Conservation (phyloP, 2,888 invertebrate species). For the Cryptocephalus moraei region DNA sequence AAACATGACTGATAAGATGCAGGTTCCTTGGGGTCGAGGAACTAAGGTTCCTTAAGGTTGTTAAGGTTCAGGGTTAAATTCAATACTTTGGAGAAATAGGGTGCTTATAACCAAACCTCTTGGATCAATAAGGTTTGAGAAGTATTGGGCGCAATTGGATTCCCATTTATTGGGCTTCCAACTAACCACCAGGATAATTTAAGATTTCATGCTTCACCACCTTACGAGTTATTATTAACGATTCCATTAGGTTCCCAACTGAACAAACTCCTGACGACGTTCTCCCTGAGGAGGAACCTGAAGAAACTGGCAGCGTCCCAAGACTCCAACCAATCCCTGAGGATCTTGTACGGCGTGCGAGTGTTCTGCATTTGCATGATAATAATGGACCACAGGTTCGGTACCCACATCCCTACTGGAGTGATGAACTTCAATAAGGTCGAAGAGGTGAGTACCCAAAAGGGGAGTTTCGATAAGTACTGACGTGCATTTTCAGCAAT, state of each 20-base stretch:
- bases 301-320: slow-evolving; percentile 36
- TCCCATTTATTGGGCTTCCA: too few relatives aligned
- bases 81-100: too few relatives aligned
- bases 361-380: slow-evolving; percentile 47
- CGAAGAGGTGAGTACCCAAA: slow-evolving; percentile 37
- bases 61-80: too few relatives aligned
- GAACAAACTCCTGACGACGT: slow-evolving; percentile 21
- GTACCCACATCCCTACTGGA: slow-evolving; percentile 40
- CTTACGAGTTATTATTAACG: too few relatives aligned
- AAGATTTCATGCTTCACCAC: too few relatives aligned
- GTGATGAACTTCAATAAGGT: slow-evolving; percentile 42
- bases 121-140: too few relatives aligned
- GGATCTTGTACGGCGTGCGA: slow-evolving; percentile 46
- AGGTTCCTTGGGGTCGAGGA: too few relatives aligned
- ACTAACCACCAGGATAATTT: too few relatives aligned
- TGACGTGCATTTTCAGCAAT: slow-evolving; percentile 22
- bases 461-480: neutral
- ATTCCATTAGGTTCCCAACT: slow-evolving; percentile 19
- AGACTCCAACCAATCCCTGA: slow-evolving; percentile 36
- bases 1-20: neutral
- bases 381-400: slow-evolving; percentile 45
- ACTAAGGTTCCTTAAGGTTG: too few relatives aligned
- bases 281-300: slow-evolving; percentile 28
- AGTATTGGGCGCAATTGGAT: too few relatives aligned
- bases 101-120: too few relatives aligned